phyloP scores from a whole-genome alignment of 2,797 vertebrate genomes.

The Onychomys leucogaster region DNA sequence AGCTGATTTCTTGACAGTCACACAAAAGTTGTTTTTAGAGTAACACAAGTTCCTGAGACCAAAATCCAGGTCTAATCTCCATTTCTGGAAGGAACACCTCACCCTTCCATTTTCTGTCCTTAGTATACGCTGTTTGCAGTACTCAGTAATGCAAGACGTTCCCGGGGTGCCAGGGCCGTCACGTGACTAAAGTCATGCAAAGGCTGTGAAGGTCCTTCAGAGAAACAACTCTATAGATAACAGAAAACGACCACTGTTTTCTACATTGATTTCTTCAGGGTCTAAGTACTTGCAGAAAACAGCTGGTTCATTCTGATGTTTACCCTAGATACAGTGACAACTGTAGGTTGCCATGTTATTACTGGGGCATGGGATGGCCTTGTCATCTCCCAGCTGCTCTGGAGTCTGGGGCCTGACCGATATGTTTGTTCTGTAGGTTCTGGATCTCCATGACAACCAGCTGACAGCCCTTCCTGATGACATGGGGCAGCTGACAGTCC shows the following conservation, averaged over 20 bases:
- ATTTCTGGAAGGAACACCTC: neutral
- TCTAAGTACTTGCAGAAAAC: neutral
- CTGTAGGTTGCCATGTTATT: neutral
- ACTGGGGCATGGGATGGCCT: neutral
- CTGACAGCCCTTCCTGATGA: constrained; percentile 92
- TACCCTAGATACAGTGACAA: neutral
- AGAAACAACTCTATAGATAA: neutral
- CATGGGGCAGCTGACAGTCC: constrained; percentile 90
- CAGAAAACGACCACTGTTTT: neutral
- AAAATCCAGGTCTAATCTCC: neutral
- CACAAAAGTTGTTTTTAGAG: neutral
- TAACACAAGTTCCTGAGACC: neutral
- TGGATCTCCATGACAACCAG: constrained; percentile 96
- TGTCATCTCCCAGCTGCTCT: accelerated
- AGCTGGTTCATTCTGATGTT: neutral
- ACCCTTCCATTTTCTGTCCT: neutral
- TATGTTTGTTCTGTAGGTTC: constrained; percentile 88
- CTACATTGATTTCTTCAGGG: neutral
- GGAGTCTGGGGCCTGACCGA: accelerated
- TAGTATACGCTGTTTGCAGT: neutral
- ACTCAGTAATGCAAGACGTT: no score
- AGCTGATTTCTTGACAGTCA: neutral
- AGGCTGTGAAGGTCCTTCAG: neutral
- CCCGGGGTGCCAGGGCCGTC: neutral
- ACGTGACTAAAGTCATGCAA: neutral